Percentiles rank a stretch among this genome's conserved stretches.
Evolutionary conservation across 2,113 vertebrate species (phyloP).

Genomic region (Alaudala cheleensis): DNA sequence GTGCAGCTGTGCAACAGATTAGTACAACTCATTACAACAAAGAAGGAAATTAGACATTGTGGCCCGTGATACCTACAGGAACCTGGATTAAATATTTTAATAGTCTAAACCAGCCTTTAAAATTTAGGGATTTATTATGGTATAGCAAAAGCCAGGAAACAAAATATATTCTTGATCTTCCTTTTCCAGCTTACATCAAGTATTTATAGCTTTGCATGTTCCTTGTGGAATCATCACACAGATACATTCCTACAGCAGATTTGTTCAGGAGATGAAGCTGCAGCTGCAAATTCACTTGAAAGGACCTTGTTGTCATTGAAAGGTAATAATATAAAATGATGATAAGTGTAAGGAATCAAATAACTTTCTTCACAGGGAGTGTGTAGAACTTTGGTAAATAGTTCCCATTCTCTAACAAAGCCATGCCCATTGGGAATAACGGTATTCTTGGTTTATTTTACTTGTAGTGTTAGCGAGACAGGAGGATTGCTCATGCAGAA

Average conservation of each 20-base stretch:
- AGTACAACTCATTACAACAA: background rate
- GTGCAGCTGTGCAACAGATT: too few species aligned
- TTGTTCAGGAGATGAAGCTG: slow-evolving; percentile 79
- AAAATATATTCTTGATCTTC: background rate
- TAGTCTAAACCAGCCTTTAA: background rate
- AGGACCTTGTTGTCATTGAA: slow-evolving; percentile 92
- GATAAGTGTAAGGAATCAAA: background rate
- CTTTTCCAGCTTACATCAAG: slow-evolving; percentile 89
- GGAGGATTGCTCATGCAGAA: background rate
- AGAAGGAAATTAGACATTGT: background rate
- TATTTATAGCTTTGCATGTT: slow-evolving; percentile 95
- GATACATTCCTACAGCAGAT: slow-evolving; percentile 92
- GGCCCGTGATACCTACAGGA: background rate
- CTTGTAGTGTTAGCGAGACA: background rate
- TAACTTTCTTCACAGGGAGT: background rate
- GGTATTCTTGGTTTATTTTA: background rate
- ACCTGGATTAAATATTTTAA: background rate
- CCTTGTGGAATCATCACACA: slow-evolving; percentile 96
- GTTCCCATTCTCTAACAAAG: background rate
- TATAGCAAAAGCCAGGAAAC: background rate
- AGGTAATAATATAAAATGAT: slow-evolving; percentile 75
- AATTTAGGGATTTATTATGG: background rate
- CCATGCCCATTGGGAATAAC: background rate
- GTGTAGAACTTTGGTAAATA: background rate
- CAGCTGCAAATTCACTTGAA: slow-evolving; percentile 87